Conservation (phyloP, 2,888 invertebrate species). For the Parnassius glacialis region DNA sequence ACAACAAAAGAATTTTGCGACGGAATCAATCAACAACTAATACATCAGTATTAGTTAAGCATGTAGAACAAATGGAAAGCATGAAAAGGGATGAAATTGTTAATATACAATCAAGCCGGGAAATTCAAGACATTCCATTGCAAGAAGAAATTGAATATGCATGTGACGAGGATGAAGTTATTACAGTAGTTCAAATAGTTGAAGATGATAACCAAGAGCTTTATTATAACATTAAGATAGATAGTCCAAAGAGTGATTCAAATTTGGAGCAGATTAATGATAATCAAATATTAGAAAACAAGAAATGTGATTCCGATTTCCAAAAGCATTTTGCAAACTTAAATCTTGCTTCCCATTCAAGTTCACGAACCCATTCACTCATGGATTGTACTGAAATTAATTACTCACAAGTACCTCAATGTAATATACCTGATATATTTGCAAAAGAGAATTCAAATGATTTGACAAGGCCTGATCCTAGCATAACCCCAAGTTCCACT, state of each 20-base stretch:
- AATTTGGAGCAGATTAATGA: constrained; percentile 28
- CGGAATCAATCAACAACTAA: constrained; percentile 1
- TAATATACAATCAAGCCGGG: constrained; percentile 32
- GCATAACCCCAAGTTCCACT: constrained; percentile 69
- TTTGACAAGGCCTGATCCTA: constrained; percentile 65
- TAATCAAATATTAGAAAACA: constrained; percentile 35
- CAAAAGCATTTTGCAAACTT: constrained; percentile 68
- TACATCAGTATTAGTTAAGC: neutral
- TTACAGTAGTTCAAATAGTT: constrained; percentile 75
- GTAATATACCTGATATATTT: constrained; percentile 54
- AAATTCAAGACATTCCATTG: constrained; percentile 45
- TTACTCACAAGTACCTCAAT: constrained; percentile 46
- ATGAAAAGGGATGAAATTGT: constrained; percentile 7
- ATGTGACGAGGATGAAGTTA: constrained; percentile 71
- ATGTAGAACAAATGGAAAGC: constrained; percentile 4
- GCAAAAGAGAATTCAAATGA: constrained; percentile 49
- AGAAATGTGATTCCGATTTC: constrained; percentile 52
- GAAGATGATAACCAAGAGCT: constrained; percentile 71
- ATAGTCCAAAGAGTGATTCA: constrained; percentile 50
- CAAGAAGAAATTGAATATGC: constrained; percentile 60
- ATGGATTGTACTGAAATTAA: constrained; percentile 54
- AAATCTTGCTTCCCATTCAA: constrained; percentile 46
- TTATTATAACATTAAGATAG: constrained; percentile 67
- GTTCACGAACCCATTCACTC: constrained; percentile 40
- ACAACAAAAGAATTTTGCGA: constrained; percentile 11